Evolutionary conservation across 2,888 invertebrate species (phyloP).

Genomic region (Drosophila mercatorum): DNA sequence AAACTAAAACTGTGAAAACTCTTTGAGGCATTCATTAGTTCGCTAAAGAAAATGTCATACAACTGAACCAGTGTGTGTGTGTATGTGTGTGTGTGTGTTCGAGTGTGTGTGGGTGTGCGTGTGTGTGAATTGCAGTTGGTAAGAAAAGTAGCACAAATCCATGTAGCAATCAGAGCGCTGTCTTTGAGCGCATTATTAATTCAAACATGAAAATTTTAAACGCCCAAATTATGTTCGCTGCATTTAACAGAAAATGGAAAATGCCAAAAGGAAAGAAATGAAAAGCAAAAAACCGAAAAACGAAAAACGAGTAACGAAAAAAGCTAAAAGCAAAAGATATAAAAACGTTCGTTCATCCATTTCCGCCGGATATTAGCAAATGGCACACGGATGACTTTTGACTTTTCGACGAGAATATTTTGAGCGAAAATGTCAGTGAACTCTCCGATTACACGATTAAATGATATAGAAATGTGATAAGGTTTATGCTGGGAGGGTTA

Average conservation of each 20-base stretch:
- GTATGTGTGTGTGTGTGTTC: conserved; percentile 1
- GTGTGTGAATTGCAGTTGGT: conserved; percentile 21
- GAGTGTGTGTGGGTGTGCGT: not conserved
- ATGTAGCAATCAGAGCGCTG: conserved; percentile 14
- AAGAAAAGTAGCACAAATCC: conserved; percentile 52
- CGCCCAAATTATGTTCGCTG: conserved; percentile 63
- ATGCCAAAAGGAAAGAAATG: not conserved
- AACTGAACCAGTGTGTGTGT: conserved; percentile 13
- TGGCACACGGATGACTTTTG: conserved; percentile 13
- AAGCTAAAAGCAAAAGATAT: not conserved
- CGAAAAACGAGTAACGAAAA: not conserved
- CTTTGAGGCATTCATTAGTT: conserved; percentile 74
- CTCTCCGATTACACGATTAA: not conserved
- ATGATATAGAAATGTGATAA: not conserved
- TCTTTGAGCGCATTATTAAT: conserved; percentile 54
- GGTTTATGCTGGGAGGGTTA: not conserved
- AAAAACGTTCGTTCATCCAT: conserved; percentile 26
- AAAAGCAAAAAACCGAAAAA: not conserved
- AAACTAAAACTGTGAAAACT: conserved; percentile 67
- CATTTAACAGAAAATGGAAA: conserved; percentile 36
- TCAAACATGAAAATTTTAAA: conserved; percentile 57
- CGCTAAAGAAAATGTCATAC: conserved; percentile 64
- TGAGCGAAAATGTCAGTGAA: conserved; percentile 11
- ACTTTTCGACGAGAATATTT: conserved; percentile 4
- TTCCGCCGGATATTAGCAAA: conserved; percentile 28